phyloP scores from a whole-genome alignment of 2,113 vertebrate genomes.

The Ageneiosus marmoratus region DNA sequence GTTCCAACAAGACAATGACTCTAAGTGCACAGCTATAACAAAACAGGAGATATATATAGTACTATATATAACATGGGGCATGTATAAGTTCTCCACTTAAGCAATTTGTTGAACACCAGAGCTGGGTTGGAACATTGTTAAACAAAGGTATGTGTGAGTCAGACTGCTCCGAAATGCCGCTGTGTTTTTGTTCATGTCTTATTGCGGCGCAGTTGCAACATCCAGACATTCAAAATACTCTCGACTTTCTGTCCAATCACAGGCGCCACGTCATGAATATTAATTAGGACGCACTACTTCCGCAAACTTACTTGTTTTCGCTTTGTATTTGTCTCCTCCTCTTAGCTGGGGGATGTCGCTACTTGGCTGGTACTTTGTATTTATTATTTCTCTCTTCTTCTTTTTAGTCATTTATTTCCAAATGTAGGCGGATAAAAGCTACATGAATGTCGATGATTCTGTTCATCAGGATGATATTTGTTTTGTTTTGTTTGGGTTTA shows the following conservation, averaged over 20 bases:
- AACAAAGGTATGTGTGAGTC: background rate
- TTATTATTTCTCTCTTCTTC: background rate
- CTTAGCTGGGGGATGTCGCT: background rate
- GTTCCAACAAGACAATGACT: too few relatives aligned
- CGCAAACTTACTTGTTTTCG: conserved; percentile 40
- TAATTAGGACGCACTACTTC: conserved; percentile 32
- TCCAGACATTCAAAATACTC: conserved; percentile 17
- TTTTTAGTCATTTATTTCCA: background rate
- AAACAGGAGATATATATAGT: too few relatives aligned
- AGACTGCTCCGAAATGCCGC: background rate
- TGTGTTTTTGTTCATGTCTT: background rate
- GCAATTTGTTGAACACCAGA: too few relatives aligned
- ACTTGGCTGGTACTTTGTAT: background rate
- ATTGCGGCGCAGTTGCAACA: conserved; percentile 24
- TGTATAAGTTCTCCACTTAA: background rate
- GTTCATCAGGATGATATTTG: background rate
- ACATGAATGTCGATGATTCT: background rate
- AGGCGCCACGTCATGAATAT: background rate
- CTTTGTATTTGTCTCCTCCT: background rate
- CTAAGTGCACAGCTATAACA: too few relatives aligned
- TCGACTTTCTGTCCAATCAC: conserved; percentile 4
- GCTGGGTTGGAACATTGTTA: background rate
- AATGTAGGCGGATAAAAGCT: background rate
- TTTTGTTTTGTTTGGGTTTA: too few relatives aligned
- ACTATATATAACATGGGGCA: too few relatives aligned